Evolutionary conservation across 2,797 vertebrate species (phyloP), one percentile per base, ranked within the genome.

Genomic region (Pitangus sulphuratus): DNA sequence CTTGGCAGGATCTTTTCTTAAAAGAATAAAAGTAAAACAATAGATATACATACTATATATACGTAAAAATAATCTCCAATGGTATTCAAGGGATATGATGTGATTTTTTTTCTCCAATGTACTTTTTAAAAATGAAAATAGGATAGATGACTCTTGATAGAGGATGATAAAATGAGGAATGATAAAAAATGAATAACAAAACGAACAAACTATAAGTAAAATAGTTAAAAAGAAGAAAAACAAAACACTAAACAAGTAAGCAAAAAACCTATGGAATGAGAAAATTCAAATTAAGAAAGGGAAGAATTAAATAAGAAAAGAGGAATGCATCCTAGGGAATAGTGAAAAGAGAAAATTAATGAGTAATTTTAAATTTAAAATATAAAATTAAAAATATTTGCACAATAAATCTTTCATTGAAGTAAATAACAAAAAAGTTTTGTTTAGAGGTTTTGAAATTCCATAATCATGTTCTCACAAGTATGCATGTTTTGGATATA

Each of bases 211-310:
- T 28, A 4, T 44, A 53, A 12, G 4, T 8, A 76, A 86, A 77
- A 76, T 15, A 51, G 1, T 40, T 71, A 24, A 62, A 81, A 72
- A 15, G 4, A 61, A 16, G 3, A 28, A 69, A 80, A 45, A 15
- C 2, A 82, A 44, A 53, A 2, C 1, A 26, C 4, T 6, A 20
- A 65, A 45, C 1, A 22, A 18, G 3, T 12, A 31, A 19, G 6
- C 3, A 4, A 33, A 53, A 91, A 45, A 16, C 1, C 2, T 50
- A 9, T 11, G 6, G 22, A 85, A 31, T 8, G 12, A 33, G 3
- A 69, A 79, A 76, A 47, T 2, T 35, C 4, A 62, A 76, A 64
- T 28, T 0, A 77, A 61, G 15, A 57, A 70, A 57, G 2, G 2
- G 4, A 33, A 48, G 3, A 50, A 5, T 5, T 54, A 64, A 76